These are phyloP conservation scores for Gallinago solitaria DNA, from an alignment of 2,797 vertebrate genomes.

Conservation along the genomic window DNA sequence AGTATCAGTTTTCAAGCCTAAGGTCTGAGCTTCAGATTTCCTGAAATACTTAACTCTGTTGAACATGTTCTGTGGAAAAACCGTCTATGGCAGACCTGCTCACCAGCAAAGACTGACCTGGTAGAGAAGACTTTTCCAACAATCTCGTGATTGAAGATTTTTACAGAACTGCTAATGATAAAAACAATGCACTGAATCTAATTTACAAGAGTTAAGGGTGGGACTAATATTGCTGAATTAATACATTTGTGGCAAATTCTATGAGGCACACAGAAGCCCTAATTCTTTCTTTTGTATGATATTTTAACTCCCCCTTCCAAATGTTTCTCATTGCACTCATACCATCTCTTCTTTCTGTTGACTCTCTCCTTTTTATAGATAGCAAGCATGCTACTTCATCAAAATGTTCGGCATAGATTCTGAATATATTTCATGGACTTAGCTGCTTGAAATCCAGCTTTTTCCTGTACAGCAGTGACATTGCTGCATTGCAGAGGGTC, in stretches of 20 bases:
- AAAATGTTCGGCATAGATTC: not conserved
- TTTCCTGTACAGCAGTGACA: not conserved
- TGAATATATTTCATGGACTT: not conserved
- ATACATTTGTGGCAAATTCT: not conserved
- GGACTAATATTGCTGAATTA: not conserved
- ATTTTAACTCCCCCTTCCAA: fast-evolving
- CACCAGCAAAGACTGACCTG: not conserved
- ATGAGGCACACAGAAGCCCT: not conserved
- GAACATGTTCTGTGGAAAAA: not conserved
- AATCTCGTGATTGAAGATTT: not conserved
- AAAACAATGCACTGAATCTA: not conserved
- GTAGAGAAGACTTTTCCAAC: not conserved
- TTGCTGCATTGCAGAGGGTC: not conserved
- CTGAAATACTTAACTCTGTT: not conserved
- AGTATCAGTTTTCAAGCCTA: not conserved
- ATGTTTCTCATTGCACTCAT: not conserved
- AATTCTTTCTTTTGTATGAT: not conserved
- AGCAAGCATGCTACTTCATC: not conserved
- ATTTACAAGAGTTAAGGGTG: not conserved
- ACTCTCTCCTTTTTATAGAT: not conserved
- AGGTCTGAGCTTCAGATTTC: not conserved
- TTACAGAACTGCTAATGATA: not conserved
- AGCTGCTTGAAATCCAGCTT: not conserved
- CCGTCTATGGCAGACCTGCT: not conserved
- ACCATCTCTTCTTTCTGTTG: not conserved